phyloP scores from a whole-genome alignment of 2,113 vertebrate genomes.

The Pterocles orientalis region DNA sequence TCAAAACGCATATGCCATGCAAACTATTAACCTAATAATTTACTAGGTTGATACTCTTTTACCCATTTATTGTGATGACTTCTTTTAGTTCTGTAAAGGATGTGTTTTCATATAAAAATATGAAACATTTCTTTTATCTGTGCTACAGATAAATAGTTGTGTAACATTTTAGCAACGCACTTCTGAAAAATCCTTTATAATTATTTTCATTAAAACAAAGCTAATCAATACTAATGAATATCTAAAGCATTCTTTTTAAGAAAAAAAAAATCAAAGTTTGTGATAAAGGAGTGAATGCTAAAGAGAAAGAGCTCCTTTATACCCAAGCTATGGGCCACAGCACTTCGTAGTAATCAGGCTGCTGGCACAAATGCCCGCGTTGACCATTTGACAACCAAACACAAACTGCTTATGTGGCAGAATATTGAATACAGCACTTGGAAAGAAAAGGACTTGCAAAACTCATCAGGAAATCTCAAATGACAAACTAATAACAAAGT shows the following conservation, averaged over 20 bases:
- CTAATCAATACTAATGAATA: neutral
- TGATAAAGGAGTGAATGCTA: neutral
- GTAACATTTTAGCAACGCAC: neutral
- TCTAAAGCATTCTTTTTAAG: neutral
- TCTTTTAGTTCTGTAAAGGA: neutral
- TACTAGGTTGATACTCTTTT: neutral
- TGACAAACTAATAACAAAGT: neutral
- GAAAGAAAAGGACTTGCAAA: neutral
- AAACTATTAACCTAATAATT: neutral
- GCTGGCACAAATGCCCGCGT: conserved; percentile 61
- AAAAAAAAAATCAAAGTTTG: neutral
- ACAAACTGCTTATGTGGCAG: conserved; percentile 60
- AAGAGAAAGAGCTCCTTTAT: neutral
- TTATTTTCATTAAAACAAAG: neutral
- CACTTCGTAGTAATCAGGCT: conserved; percentile 20
- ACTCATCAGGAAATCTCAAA: neutral
- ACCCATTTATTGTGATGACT: neutral
- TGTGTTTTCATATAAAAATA: neutral
- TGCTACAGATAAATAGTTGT: neutral
- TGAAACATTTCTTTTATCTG: neutral
- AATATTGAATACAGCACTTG: neutral
- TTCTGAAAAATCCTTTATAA: neutral
- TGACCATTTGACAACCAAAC: conserved; percentile 58
- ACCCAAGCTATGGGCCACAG: conserved; percentile 12
- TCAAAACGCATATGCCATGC: neutral